Base-by-base conservation (phyloP, 2,888 invertebrate species). In the Balanococcus diminutus region DNA sequence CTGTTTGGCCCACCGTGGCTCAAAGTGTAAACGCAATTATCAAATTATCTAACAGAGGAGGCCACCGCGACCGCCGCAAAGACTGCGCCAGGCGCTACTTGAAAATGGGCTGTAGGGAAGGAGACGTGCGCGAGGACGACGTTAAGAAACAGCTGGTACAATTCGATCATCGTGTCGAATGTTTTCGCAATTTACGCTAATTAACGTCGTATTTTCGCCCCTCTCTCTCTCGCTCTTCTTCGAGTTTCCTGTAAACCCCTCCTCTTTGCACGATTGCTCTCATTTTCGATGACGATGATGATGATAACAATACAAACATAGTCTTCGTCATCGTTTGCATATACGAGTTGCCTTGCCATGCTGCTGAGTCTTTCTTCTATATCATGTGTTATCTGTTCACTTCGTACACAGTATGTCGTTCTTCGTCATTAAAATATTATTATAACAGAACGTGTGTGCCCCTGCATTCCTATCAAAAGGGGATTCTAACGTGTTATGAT, bases 141-240 rank as follows among this genome's bases (percentile, higher is more conserved):
- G 67, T 67, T 14, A 67, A 28, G 67, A 67, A 67, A 67, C 67
- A 67, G 67, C 67, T 11, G 67, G 28, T 67, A 28, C 67, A 4
- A 67, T 67, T 28, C 56, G 56, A 67, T 28, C 67, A 67, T 67
- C 67, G 67, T 67, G 67, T 67, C 67, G 67, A 25, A 67, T 28
- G 67, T 28, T 28, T 67, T 67, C 67, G 67, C 28, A 67, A 67
- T 67, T 28, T 28, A 67, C 28, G 67, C 28, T 67, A 67, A 67
- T 67, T 67, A 67, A 56, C 56, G 19, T 28, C 28, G 28, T 67
- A 67, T n/a, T 28, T 67, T 67, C 67, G 19, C 22, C 56, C 9
- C 22, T 6, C 22, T 8, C 56, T 56, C 19, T 22, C 19, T 22
- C 56, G 22, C 22, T 56, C 56, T 56, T 56, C n/a, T n/a, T 19